Evolutionary conservation across 2,797 vertebrate genomes (phyloP).

Genomic region (Leptoclinus maculatus): DNA sequence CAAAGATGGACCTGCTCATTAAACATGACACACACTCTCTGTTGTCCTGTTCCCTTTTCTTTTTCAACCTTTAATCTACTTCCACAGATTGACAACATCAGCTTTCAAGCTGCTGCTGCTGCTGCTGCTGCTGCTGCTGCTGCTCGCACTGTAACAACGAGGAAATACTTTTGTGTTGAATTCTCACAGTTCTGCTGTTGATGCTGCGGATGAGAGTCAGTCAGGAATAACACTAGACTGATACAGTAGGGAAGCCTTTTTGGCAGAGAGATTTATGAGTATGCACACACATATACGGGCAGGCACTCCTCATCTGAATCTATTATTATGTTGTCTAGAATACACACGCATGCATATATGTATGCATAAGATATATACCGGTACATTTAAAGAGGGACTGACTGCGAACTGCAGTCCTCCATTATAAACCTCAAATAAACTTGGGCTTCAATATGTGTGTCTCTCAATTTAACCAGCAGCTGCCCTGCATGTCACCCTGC

Average conservation of each 20-base stretch:
- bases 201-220: constrained; percentile 26
- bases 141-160: constrained; percentile 6
- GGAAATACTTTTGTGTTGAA: constrained; percentile 30
- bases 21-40: constrained; percentile 30
- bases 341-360: background rate
- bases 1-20: constrained; percentile 42
- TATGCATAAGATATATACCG: background rate
- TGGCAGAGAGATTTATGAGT: constrained; percentile 21
- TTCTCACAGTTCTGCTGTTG: constrained; percentile 9
- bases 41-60: constrained; percentile 15
- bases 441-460: background rate
- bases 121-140: background rate
- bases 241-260: constrained; percentile 19
- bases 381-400: background rate
- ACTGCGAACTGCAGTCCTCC: constrained; percentile 1
- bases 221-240: constrained; percentile 34
- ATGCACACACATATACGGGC: background rate
- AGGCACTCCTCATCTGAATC: constrained; percentile 18
- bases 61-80: constrained; percentile 39
- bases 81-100: constrained; percentile 44
- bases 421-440: constrained; percentile 25
- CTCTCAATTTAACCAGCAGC: constrained; percentile 66
- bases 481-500: constrained; percentile 53
- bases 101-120: background rate
- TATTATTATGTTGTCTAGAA: background rate